phyloP scores from a whole-genome alignment of 2,113 vertebrate species.

The Dascyllus trimaculatus region DNA sequence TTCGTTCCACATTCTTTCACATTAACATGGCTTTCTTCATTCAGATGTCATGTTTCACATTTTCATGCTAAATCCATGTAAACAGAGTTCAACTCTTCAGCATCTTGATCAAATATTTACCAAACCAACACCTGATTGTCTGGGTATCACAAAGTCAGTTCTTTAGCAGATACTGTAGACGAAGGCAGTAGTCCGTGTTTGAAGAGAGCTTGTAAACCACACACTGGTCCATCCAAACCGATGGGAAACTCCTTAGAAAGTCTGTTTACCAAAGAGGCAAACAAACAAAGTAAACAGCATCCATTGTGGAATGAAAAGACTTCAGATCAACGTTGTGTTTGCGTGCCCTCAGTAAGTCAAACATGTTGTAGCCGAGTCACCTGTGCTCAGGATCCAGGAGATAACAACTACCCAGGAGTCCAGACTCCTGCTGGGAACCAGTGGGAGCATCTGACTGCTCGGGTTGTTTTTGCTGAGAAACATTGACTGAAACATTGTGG shows the following conservation, averaged over 20 bases:
- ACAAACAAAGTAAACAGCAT: slow-evolving; percentile 32
- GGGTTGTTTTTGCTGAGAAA: no score
- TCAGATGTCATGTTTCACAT: no score
- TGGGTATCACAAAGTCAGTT: no score
- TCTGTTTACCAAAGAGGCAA: slow-evolving; percentile 12
- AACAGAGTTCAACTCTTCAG: no score
- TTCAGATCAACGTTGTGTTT: slow-evolving; percentile 52
- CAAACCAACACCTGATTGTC: no score
- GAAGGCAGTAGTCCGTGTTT: no score
- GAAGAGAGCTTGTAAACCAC: neutral
- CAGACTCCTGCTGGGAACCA: slow-evolving; percentile 25
- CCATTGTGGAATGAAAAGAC: slow-evolving; percentile 34
- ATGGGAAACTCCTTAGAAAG: slow-evolving; percentile 24
- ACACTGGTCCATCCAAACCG: neutral
- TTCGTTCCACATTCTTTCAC: no score
- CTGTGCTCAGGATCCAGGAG: slow-evolving; percentile 31
- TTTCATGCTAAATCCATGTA: no score
- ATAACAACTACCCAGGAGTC: slow-evolving; percentile 41
- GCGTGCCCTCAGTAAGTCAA: slow-evolving; percentile 52
- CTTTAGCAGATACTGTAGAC: no score
- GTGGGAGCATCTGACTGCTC: neutral
- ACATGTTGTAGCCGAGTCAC: slow-evolving; percentile 37
- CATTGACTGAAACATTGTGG: neutral
- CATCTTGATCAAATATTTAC: no score
- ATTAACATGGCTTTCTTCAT: no score